These are phyloP conservation scores for Chelon labrosus DNA, from an alignment of 2,797 vertebrate genomes.

Conservation along the genomic window DNA sequence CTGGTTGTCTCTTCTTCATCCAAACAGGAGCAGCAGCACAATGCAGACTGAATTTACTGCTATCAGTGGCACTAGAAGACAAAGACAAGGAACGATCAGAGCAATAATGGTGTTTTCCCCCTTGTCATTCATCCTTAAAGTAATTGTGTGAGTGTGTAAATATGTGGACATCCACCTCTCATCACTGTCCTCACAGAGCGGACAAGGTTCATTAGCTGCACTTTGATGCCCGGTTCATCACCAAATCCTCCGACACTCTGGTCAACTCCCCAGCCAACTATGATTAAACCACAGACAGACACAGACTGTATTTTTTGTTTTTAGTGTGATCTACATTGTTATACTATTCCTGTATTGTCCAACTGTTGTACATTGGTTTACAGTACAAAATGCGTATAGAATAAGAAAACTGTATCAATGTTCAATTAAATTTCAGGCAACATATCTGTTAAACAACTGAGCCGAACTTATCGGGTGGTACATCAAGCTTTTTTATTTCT, in stretches of 20 bases:
- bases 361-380: too few species aligned
- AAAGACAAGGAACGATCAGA: background rate
- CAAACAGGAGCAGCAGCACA: constrained; percentile 91
- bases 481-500: background rate
- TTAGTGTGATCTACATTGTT: too few species aligned
- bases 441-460: too few species aligned
- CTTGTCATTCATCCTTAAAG: background rate
- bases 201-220: constrained; percentile 92
- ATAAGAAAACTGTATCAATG: background rate
- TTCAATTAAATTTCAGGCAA: background rate
- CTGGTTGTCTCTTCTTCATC: constrained; percentile 77
- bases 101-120: background rate
- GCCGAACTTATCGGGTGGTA: background rate
- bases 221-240: constrained; percentile 95
- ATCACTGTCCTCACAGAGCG: constrained; percentile 94
- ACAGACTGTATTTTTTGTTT: background rate
- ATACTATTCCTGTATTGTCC: too few species aligned
- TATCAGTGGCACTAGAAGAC: constrained; percentile 91
- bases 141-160: background rate
- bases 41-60: constrained; percentile 92
- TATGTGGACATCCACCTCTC: constrained; percentile 85
- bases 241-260: constrained; percentile 95
- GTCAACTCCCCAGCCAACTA: constrained; percentile 95
- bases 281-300: background rate
- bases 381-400: background rate